Evolutionary conservation across 2,888 invertebrate genomes (phyloP), one percentile per base, ranked within the genome.

Genomic region (Subacronicta megacephala): DNA sequence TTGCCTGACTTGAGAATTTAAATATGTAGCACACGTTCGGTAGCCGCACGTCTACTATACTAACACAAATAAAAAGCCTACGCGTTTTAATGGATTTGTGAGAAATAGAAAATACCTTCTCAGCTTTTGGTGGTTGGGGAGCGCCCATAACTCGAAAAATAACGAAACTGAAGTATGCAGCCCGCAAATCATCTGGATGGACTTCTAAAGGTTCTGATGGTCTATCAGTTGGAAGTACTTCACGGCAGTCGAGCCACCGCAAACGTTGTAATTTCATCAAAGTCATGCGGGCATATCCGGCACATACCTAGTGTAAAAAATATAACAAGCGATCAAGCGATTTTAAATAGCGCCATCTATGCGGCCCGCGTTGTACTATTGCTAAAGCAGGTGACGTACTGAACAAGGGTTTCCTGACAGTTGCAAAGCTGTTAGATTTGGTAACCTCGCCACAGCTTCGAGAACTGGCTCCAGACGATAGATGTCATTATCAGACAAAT

Each of bases 401-500:
- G 95, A 86, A 73, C 95, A 95, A 4, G 95, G 95, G 80, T 95
- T 96, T 42, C 95, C 95, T 56, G 93, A 88, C 26, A 96, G 88
- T 44, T 85, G 81, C 15, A 96, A 80, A 10, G 92, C 86, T n/a
- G 69, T 78, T 7, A 95, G 83, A 53, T 80, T 82, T 13, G 88
- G 85, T 36, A 95, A 73, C 4, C 40, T 50, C 3, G 71, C 72
- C 31, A 95, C 54, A 10, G 82, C 80, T 58, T 85, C 77, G 65
- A 95, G 78, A 88, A 93, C 79, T 7, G 76, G 72, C n/a, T 88
- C 78, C 31, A 95, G 76, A 67, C 90, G 72, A 83, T 83, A 94
- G 94, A 95, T 94, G 93, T 95, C 95, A 87, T 95, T 95, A 68
- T 95, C 93, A 10, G 95, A 90, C 61, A 95, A 78, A 88, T 95